These are phyloP conservation scores for Drosophila kanekoi DNA, from an alignment of 2,888 invertebrate genomes.

Conservation along the genomic window DNA sequence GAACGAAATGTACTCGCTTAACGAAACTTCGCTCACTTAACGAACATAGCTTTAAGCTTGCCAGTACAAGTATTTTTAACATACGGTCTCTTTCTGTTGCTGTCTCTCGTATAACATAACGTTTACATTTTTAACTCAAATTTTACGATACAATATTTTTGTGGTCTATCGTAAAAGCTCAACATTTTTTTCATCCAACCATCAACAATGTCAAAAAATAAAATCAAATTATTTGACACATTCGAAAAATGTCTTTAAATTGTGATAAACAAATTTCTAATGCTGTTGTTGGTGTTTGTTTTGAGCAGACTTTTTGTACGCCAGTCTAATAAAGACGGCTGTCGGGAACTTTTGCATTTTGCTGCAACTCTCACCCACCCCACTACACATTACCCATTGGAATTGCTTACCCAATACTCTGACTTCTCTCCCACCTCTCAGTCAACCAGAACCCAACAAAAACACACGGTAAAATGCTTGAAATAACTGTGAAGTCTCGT, in stretches of 20 bases:
- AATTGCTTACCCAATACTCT: conserved; percentile 54
- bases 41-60: conserved; percentile 36
- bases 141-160: conserved; percentile 59
- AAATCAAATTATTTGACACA: conserved; percentile 25
- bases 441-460: conserved; percentile 18
- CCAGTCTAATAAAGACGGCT: conserved; percentile 19
- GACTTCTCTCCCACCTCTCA: conserved; percentile 26
- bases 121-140: conserved; percentile 27
- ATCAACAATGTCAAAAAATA: conserved; percentile 41
- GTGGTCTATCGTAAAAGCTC: conserved; percentile 69
- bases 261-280: conserved; percentile 13
- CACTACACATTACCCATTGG: conserved; percentile 56
- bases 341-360: conserved; percentile 63
- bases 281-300: conserved; percentile 55
- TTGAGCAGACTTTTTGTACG: conserved; percentile 49
- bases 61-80: conserved; percentile 44
- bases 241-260: conserved; percentile 8
- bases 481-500: conserved; percentile 41
- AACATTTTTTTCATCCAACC: conserved; percentile 38
- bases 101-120: conserved; percentile 39
- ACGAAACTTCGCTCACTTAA: conserved; percentile 30
- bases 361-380: conserved; percentile 46
- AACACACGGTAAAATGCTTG: conserved; percentile 43
- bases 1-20: conserved; percentile 32
- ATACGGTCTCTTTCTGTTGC: conserved; percentile 44